Percentiles rank a stretch among this genome's conserved stretches.
These are phyloP conservation scores for Tetraneura akinire DNA, from an alignment of 1,140 invertebrate genomes.

Conservation along the genomic window DNA sequence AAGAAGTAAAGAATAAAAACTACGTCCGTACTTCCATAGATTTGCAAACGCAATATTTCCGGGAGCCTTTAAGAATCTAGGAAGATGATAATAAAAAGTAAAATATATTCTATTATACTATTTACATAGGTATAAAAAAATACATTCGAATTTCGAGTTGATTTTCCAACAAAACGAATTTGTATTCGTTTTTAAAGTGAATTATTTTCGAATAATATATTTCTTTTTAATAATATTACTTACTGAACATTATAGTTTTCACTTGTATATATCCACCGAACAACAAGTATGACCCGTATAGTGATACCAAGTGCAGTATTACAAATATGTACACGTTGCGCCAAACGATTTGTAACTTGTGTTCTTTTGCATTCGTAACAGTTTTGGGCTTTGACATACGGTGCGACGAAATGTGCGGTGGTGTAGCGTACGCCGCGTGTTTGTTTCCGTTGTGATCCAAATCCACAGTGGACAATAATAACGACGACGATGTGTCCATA, in stretches of 20 bases:
- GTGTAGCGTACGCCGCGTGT: slow-evolving; percentile 57
- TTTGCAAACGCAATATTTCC: no score
- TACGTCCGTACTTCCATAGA: no score
- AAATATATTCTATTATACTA: background rate
- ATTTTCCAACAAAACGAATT: no score
- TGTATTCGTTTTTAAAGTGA: no score
- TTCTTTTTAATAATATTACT: background rate
- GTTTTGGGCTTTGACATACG: background rate
- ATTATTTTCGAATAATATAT: background rate
- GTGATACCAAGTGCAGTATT: slow-evolving; percentile 65
- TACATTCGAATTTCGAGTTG: no score
- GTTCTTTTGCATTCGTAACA: slow-evolving; percentile 54
- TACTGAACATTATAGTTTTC: slow-evolving; percentile 11
- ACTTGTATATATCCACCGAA: slow-evolving; percentile 53
- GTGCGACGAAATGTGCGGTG: slow-evolving; percentile 61
- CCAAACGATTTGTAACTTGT: slow-evolving; percentile 71
- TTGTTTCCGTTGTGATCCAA: background rate
- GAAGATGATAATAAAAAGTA: no score
- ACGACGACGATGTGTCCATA: slow-evolving; percentile 11
- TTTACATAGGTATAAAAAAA: no score
- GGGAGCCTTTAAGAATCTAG: no score
- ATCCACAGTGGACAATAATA: slow-evolving; percentile 10
- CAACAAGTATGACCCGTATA: slow-evolving; percentile 68
- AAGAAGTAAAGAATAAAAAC: no score
- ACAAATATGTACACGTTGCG: slow-evolving; percentile 70